A percentile compares a stretch with the other conserved stretches of the same genome.
These are phyloP conservation scores for Marasmarcha lunaedactyla DNA, from an alignment of 2,888 invertebrate species.

Conservation along the genomic window DNA sequence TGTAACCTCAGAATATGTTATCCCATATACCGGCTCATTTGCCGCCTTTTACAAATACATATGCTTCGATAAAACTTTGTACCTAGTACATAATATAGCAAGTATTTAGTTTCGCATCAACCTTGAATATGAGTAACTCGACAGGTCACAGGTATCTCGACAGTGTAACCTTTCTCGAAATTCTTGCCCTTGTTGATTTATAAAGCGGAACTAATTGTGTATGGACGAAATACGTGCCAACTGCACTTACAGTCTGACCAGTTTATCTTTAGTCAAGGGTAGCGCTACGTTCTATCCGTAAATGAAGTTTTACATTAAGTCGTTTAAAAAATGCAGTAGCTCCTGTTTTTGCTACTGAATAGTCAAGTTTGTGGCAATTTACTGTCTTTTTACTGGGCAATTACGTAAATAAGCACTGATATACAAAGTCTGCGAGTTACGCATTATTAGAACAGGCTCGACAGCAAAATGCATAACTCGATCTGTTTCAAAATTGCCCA, in stretches of 20 bases:
- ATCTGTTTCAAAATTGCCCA: constrained; percentile 29
- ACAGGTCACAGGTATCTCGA: constrained; percentile 25
- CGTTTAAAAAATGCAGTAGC: not conserved
- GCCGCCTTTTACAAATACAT: too few relatives aligned
- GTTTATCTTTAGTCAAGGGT: not conserved
- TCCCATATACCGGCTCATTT: too few relatives aligned
- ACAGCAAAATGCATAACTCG: constrained; percentile 32
- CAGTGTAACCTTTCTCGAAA: constrained; percentile 8
- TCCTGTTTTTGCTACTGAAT: too few relatives aligned
- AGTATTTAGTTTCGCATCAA: constrained; percentile 37
- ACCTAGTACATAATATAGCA: too few relatives aligned
- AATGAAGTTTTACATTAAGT: not conserved
- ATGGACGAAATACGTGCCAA: constrained; percentile 21
- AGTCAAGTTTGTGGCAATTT: too few relatives aligned
- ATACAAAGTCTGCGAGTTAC: constrained; percentile 21
- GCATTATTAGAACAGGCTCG: constrained; percentile 21
- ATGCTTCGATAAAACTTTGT: too few relatives aligned
- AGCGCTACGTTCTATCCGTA: not conserved
- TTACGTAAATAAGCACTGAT: constrained; percentile 36
- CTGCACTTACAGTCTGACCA: too few relatives aligned
- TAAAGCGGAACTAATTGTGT: constrained; percentile 51
- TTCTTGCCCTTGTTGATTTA: constrained; percentile 46
- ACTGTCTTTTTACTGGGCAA: constrained; percentile 11
- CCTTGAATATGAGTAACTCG: constrained; percentile 46
- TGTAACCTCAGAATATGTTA: too few relatives aligned